Conservation (phyloP, 2,888 invertebrate species). For the Andrena chrysosceles region DNA sequence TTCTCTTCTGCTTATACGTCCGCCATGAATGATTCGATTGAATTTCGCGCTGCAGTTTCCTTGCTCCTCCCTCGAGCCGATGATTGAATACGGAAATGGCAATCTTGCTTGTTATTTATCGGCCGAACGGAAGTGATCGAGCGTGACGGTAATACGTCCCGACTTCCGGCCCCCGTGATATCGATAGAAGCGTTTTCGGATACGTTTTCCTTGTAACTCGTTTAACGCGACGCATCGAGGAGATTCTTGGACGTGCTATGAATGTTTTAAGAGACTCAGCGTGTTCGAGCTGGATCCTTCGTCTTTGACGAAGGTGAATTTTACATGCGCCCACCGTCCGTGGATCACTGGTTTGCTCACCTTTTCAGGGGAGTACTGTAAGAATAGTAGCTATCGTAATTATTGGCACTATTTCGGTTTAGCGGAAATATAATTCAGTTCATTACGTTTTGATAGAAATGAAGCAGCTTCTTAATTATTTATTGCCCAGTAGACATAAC, state of each 20-base stretch:
- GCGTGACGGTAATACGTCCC: neutral
- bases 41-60: no score
- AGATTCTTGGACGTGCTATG: slow-evolving; percentile 26
- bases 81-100: neutral
- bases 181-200: slow-evolving; percentile 32
- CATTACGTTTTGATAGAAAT: no score
- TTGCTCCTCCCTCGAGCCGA: neutral
- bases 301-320: slow-evolving; percentile 2
- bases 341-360: neutral
- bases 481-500: no score
- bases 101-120: neutral
- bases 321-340: neutral
- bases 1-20: neutral
- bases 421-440: no score
- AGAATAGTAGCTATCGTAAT: neutral
- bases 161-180: slow-evolving; percentile 28
- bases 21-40: neutral
- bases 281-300: neutral
- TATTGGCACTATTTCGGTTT: no score
- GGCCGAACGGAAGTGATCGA: slow-evolving; percentile 16
- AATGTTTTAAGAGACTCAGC: slow-evolving; percentile 24
- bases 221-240: slow-evolving; percentile 36
- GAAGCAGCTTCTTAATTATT: no score
- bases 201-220: slow-evolving; percentile 29
- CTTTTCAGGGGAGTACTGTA: neutral